A percentile compares a stretch with the other conserved stretches of the same genome.
These are phyloP conservation scores for Bettongia penicillata DNA, from an alignment of 2,113 vertebrate genomes.

Conservation along the genomic window DNA sequence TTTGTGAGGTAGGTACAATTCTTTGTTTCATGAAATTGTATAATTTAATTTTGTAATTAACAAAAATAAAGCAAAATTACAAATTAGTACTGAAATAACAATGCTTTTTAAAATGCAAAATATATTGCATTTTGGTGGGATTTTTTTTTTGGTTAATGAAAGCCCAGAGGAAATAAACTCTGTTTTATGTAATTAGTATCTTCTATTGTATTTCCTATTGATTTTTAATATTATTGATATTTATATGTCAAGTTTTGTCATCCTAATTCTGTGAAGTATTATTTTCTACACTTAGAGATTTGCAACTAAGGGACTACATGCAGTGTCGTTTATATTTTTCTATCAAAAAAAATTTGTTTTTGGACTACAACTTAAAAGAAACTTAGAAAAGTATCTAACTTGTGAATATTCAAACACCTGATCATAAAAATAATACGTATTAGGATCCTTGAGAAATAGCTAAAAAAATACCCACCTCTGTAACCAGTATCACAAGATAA, in stretches of 20 bases:
- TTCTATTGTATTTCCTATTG: slow-evolving; percentile 25
- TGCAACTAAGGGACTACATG: background rate
- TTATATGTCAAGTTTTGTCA: slow-evolving; percentile 28
- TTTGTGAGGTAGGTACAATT: slow-evolving; percentile 93
- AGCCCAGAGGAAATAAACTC: slow-evolving; percentile 8
- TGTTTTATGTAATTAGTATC: slow-evolving; percentile 1
- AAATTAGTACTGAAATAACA: slow-evolving; percentile 7
- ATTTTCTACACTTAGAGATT: background rate
- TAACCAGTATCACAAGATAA: background rate
- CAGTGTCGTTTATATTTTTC: background rate
- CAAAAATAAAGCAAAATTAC: slow-evolving; percentile 21
- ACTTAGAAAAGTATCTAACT: background rate
- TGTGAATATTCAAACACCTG: background rate
- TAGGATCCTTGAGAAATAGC: background rate
- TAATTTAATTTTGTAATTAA: slow-evolving; percentile 36
- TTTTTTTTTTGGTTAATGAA: slow-evolving; percentile 45
- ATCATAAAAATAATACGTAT: background rate
- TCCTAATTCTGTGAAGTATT: slow-evolving; percentile 6
- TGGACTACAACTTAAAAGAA: background rate
- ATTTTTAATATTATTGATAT: slow-evolving; percentile 28
- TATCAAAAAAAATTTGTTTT: background rate
- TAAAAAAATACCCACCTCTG: background rate
- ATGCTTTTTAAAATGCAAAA: slow-evolving; percentile 14
- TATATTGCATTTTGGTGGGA: background rate
- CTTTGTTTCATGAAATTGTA: slow-evolving; percentile 29